phyloP scores from a whole-genome alignment of 1,140 invertebrate genomes.

The Geopemphigus sp. region DNA sequence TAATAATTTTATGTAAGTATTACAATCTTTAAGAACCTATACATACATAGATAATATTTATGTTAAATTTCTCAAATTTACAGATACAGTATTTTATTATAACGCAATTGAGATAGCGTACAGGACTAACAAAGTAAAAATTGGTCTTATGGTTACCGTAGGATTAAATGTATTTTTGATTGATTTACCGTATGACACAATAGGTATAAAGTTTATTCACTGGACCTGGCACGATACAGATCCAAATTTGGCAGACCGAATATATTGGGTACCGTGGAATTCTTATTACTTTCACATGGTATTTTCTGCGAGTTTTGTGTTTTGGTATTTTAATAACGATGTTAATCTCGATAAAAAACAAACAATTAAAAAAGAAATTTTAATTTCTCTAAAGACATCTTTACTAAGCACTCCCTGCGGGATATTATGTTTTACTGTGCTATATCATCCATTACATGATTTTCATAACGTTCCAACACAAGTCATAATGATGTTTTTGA shows the following conservation, averaged over 20 bases:
- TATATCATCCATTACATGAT: constrained; percentile 76
- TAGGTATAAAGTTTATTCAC: constrained; percentile 74
- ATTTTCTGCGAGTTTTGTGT: constrained; percentile 70
- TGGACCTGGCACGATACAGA: constrained; percentile 87
- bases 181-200: constrained; percentile 79
- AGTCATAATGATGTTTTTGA: constrained; percentile 1
- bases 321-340: constrained; percentile 65
- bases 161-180: constrained; percentile 71
- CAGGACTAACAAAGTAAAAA: constrained; percentile 2
- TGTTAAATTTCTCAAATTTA: neutral
- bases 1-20: constrained; percentile 70
- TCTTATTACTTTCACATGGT: constrained; percentile 69
- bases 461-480: constrained; percentile 54
- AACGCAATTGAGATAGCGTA: constrained; percentile 14
- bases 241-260: constrained; percentile 74
- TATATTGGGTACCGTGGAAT: constrained; percentile 76
- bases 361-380: constrained; percentile 58
- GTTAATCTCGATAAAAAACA: constrained; percentile 39
- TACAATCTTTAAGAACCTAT: neutral
- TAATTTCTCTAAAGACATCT: constrained; percentile 58
- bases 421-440: constrained; percentile 66
- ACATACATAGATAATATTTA: no score
- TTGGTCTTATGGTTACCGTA: constrained; percentile 56
- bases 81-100: constrained; percentile 42
- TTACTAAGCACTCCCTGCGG: constrained; percentile 70